Conservation (phyloP, 2,113 vertebrate genomes). For the Atlantisia rogersi region DNA sequence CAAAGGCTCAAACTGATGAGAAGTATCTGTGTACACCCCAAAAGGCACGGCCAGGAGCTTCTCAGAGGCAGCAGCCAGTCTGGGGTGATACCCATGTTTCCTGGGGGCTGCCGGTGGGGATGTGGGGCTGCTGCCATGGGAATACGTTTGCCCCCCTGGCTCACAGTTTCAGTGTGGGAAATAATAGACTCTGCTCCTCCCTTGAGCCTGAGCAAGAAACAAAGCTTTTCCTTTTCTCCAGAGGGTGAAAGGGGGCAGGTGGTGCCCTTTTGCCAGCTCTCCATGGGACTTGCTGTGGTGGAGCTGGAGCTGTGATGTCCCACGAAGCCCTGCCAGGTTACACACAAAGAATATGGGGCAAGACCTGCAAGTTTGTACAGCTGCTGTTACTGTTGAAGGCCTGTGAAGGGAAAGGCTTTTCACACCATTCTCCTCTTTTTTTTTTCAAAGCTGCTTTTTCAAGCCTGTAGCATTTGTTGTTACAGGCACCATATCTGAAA, state of each 20-base stretch:
- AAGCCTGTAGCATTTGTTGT: neutral
- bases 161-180: neutral
- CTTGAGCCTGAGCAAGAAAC: neutral
- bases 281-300: neutral
- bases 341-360: neutral
- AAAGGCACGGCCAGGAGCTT: neutral
- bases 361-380: neutral
- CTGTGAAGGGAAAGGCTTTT: neutral
- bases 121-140: neutral
- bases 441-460: neutral
- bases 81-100: accelerated
- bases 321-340: neutral
- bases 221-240: neutral
- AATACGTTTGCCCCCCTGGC: neutral
- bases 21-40: neutral
- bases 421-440: neutral
- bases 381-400: neutral
- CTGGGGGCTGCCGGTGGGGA: neutral
- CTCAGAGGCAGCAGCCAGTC: accelerated
- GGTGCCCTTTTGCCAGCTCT: neutral
- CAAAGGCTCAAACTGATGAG: neutral
- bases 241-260: accelerated
- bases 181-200: accelerated
- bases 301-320: neutral
- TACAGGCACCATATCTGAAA: neutral